Evolutionary conservation across 2,888 invertebrate species (phyloP).

Genomic region (Ectemnius continuus): DNA sequence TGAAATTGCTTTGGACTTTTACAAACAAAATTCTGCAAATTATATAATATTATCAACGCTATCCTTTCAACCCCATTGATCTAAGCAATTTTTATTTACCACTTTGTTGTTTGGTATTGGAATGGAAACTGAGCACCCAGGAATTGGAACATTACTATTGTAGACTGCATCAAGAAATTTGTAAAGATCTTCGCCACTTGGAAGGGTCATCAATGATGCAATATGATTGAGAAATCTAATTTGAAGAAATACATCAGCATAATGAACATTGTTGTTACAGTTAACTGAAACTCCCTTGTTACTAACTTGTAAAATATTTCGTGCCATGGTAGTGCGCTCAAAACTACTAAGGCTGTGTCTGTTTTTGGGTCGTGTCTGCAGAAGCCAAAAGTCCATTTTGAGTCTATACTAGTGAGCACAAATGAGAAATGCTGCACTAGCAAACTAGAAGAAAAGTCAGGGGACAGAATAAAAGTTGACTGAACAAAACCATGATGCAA

Average conservation of each 20-base stretch:
- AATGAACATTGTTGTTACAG: too few relatives aligned
- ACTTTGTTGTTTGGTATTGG: constrained; percentile 79
- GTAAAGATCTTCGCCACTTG: constrained; percentile 81
- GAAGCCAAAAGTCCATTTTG: constrained; percentile 98
- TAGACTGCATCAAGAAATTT: constrained; percentile 79
- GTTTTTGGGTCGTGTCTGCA: constrained; percentile 96
- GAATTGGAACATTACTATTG: constrained; percentile 68
- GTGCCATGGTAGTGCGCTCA: constrained; percentile 97
- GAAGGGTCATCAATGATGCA: constrained; percentile 84
- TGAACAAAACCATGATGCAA: not conserved
- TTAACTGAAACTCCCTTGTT: constrained; percentile 19
- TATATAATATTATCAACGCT: constrained; percentile 4
- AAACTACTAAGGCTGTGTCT: constrained; percentile 89
- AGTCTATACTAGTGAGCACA: constrained; percentile 95
- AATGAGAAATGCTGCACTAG: constrained; percentile 97
- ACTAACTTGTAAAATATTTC: constrained; percentile 95
- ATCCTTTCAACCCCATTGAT: not conserved
- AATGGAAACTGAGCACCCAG: constrained; percentile 84
- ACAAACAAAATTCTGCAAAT: constrained; percentile 87
- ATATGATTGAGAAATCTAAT: constrained; percentile 88
- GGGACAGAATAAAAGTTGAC: not conserved
- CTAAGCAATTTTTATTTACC: constrained; percentile 77
- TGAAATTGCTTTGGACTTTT: constrained; percentile 89
- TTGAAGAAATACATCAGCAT: too few relatives aligned
- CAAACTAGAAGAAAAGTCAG: constrained; percentile 80